phyloP scores from a whole-genome alignment of 2,888 invertebrate genomes.

The Ceriagrion tenellum region DNA sequence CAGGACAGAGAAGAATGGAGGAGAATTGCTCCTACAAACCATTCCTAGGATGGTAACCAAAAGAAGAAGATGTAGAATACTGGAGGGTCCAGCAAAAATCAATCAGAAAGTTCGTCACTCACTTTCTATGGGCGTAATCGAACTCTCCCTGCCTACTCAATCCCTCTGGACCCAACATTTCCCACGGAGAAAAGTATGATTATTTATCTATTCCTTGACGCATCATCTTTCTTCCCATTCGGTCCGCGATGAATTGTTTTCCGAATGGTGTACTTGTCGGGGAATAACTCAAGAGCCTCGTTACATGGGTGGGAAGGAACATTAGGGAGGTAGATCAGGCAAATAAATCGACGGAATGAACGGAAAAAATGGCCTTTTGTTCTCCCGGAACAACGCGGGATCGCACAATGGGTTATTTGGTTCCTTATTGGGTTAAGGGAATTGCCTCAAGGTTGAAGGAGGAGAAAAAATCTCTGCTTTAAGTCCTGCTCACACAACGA shows the following conservation, averaged over 20 bases:
- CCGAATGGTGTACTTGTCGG: neutral
- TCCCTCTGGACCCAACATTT: no score
- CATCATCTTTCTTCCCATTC: neutral
- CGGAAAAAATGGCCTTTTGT: neutral
- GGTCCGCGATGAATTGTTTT: neutral
- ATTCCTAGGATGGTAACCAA: no score
- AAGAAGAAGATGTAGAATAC: neutral
- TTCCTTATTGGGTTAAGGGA: neutral
- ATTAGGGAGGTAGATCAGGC: neutral
- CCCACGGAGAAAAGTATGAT: no score
- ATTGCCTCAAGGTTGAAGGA: no score
- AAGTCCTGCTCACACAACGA: no score
- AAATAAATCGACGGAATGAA: neutral
- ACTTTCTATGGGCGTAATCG: neutral
- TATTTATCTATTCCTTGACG: neutral
- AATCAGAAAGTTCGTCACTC: neutral
- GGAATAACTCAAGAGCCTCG: neutral
- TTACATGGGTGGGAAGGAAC: neutral
- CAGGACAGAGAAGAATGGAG: no score
- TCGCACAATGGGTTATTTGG: neutral
- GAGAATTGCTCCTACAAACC: no score
- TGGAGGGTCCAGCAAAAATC: neutral
- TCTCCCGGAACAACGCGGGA: neutral
- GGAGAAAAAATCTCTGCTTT: no score
- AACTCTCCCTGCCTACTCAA: no score